Evolutionary conservation across 2,113 vertebrate species (phyloP), one percentile per base, ranked within the genome.

Genomic region (Datnioides undecimradiatus): DNA sequence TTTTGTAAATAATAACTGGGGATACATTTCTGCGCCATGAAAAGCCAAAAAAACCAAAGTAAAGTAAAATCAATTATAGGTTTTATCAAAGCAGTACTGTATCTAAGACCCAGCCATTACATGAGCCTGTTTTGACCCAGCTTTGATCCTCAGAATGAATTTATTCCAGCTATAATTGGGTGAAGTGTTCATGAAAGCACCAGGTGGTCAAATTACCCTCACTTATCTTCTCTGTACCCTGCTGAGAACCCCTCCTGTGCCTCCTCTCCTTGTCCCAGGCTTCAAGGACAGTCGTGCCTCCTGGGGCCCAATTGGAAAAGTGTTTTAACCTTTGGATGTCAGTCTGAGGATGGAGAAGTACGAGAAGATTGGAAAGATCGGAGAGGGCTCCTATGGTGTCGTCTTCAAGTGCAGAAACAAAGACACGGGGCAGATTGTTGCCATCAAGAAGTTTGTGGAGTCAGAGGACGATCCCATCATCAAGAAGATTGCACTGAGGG

Each of bases 401-500:
- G 98, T 99, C 29, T 99, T 99, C 93, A 99, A 99, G 88, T 99
- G 98, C 91, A 94, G 97, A 59, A 97, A 96, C 83, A 95, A 89
- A 83, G 95, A 97, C 90, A 97, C 96, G 0, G 97, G 97, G 0
- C 97, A 99, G 88, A 88, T 97, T 0, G 98, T 99, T 54, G 98
- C 98, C 85, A 96, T 99, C 83, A 99, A 99, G 93, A 98, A 96
- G 93, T 99, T 99, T 87, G 92, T 98, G 87, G 98, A 99, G 80
- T 96, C 97, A 0, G 97, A 99, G 79, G 98, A 99, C 7, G 97
- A 99, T 54, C 97, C 98, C 17, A 89, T 97, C 74, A 98, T 99
- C 74, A 96, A 94, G 76, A 98, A 98, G 92, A 97, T 99, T 41
- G 97, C 98, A 0, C 95, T 97, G 78, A 92, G 98, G 78, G 98